Conservation (phyloP, 2,797 vertebrate species). For the Taeniopygia guttata region DNA sequence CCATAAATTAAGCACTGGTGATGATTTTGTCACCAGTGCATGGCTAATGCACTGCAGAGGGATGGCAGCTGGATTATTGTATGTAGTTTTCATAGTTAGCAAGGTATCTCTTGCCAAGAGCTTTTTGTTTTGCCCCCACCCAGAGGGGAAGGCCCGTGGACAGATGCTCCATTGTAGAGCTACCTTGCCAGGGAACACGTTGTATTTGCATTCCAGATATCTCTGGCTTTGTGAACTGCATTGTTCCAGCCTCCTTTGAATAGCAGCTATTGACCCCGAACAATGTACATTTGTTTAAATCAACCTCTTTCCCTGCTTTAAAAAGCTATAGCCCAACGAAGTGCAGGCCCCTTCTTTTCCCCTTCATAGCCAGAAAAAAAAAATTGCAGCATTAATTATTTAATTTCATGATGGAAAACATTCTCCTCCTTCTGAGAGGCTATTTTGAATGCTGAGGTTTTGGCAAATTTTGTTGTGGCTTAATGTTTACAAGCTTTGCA, state of each 20-base stretch:
- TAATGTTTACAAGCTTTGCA: conserved; percentile 12
- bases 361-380: neutral
- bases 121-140: neutral
- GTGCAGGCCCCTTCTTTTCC: neutral
- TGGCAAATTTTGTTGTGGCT: neutral
- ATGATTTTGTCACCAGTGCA: neutral
- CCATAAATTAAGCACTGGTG: neutral
- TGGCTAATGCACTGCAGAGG: neutral
- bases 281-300: conserved; percentile 50
- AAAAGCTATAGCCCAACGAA: neutral
- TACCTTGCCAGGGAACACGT: conserved; percentile 31
- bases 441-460: conserved; percentile 13
- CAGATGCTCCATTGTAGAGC: neutral
- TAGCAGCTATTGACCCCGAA: conserved; percentile 46
- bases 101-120: neutral
- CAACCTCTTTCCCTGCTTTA: neutral
- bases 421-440: neutral
- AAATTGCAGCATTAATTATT: neutral
- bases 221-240: neutral
- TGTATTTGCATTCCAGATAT: conserved; percentile 51
- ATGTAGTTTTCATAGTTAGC: neutral
- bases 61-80: neutral
- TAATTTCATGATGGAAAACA: neutral
- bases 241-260: conserved; percentile 40
- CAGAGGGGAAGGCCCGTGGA: neutral